A percentile compares a stretch with the other conserved stretches of the same genome.
Conservation (phyloP, 2,797 vertebrate genomes). For the Pseudocheirus occidentalis region DNA sequence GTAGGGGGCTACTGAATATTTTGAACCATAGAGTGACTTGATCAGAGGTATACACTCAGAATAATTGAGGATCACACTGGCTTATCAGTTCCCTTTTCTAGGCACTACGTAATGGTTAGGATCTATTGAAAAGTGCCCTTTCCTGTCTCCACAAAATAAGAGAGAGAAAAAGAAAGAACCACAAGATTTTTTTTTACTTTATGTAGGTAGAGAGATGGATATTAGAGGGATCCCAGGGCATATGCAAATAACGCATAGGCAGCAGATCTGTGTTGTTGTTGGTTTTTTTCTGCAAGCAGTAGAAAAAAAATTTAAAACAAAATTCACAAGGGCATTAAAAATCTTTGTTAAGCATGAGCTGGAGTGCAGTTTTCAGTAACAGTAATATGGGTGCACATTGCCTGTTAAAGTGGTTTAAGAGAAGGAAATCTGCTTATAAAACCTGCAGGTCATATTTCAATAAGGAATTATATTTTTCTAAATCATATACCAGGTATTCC, state of each 20-base stretch:
- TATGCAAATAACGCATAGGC: conserved; percentile 30
- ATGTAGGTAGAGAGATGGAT: neutral
- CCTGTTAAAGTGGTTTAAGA: neutral
- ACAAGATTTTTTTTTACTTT: neutral
- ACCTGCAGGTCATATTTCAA: conserved; percentile 33
- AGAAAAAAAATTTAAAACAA: conserved; percentile 13
- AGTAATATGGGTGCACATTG: rapidly evolving
- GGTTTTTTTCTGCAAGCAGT: neutral
- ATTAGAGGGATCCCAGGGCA: neutral
- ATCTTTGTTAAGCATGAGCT: neutral
- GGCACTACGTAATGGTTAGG: neutral
- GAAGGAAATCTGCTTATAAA: neutral
- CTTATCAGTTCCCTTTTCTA: neutral
- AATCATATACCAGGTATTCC: conserved; percentile 30
- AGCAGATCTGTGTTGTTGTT: neutral
- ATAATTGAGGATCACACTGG: neutral
- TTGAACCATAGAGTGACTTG: neutral
- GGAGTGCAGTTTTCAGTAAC: neutral
- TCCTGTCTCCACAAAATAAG: neutral
- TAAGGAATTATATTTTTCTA: conserved; percentile 51
- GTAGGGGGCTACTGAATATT: neutral
- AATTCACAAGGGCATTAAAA: neutral
- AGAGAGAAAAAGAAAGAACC: neutral
- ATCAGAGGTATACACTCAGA: neutral
- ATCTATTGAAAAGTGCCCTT: neutral